Conservation (phyloP, 64 coral and sea anemone species). For the Montipora efflorescens region DNA sequence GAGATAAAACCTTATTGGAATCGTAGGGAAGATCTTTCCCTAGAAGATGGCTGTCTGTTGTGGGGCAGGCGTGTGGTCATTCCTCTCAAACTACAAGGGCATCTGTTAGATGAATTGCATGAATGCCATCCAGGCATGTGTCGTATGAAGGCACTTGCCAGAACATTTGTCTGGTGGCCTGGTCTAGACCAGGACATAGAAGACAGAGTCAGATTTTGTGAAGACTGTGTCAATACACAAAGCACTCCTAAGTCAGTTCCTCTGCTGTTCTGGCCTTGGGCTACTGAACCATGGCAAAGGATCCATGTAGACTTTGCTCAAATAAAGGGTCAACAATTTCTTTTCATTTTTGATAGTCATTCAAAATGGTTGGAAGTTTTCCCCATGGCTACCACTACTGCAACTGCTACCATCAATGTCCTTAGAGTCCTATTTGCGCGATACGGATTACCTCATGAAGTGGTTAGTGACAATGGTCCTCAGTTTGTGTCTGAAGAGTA, state of each 20-base stretch:
- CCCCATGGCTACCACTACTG: not conserved
- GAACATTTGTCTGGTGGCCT: too few relatives aligned
- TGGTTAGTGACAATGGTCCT: conserved; percentile 13
- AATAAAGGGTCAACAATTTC: conserved; percentile 19
- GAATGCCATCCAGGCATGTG: too few relatives aligned
- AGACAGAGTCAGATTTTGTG: too few relatives aligned
- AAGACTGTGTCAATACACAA: not conserved
- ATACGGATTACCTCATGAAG: not conserved
- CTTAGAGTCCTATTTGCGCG: not conserved
- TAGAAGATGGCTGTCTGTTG: too few relatives aligned
- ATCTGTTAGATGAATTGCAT: too few relatives aligned
- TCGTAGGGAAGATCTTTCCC: too few relatives aligned
- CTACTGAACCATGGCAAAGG: conserved; percentile 7
- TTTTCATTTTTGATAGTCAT: conserved; percentile 1
- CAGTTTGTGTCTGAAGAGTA: conserved; percentile 25
- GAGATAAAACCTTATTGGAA: too few relatives aligned
- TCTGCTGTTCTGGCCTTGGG: conserved; percentile 18
- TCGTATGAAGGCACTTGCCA: too few relatives aligned
- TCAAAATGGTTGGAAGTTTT: not conserved
- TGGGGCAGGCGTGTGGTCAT: too few relatives aligned
- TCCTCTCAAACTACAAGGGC: too few relatives aligned
- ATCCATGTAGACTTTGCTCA: not conserved
- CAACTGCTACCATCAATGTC: not conserved
- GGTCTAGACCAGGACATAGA: too few relatives aligned
- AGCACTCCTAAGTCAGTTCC: not conserved